Evolutionary conservation across 2,888 invertebrate genomes (phyloP).

Genomic region (Serrognathus titanus): DNA sequence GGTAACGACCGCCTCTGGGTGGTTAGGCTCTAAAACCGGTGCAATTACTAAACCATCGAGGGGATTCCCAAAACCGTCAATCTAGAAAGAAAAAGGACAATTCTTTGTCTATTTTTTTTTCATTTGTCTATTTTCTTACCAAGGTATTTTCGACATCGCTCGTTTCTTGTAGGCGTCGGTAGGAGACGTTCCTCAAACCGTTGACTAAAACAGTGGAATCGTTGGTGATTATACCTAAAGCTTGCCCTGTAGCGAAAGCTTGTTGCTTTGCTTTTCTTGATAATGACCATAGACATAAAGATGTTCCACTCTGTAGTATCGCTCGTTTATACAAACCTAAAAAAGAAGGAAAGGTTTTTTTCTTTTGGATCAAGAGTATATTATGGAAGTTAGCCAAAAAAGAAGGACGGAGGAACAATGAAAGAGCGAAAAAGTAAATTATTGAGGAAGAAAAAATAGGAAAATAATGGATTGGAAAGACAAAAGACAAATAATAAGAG

Average conservation of each 20-base stretch:
- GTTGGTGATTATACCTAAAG: not conserved
- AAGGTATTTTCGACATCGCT: no score
- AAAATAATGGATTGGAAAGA: no score
- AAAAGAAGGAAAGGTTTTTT: not conserved
- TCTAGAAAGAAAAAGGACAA: not conserved
- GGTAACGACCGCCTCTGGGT: conserved; percentile 34
- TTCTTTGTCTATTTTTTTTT: not conserved
- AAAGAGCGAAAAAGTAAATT: no score
- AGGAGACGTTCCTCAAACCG: conserved; percentile 23
- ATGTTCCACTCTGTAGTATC: conserved; percentile 14
- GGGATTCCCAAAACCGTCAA: conserved; percentile 8
- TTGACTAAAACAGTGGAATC: conserved; percentile 21
- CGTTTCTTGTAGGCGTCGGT: conserved; percentile 1
- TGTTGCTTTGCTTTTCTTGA: conserved; percentile 21
- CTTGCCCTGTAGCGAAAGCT: conserved; percentile 22
- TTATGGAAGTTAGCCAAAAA: no score
- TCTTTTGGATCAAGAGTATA: no score
- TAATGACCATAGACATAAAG: conserved; percentile 12
- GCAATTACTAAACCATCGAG: conserved; percentile 33
- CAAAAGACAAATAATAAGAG: no score
- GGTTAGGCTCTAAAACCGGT: conserved; percentile 34
- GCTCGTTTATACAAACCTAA: conserved; percentile 16
- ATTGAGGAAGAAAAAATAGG: no score
- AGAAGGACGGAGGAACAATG: no score
- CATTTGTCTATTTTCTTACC: not conserved